These are phyloP conservation scores for Sphaeramia orbicularis DNA, from an alignment of 2,797 vertebrate genomes.

Conservation along the genomic window DNA sequence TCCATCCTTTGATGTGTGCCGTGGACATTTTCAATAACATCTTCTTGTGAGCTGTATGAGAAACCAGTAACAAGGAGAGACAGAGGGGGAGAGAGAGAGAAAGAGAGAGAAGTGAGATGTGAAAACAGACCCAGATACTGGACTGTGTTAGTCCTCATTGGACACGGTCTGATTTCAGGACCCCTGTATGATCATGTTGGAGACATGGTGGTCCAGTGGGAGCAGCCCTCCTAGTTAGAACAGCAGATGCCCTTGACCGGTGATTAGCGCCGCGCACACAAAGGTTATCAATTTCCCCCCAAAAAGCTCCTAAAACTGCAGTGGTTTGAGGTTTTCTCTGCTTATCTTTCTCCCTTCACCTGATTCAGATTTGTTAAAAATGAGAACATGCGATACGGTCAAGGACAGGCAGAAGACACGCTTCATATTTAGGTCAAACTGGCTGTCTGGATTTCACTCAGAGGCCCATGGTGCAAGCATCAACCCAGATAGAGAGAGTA, in stretches of 20 bases:
- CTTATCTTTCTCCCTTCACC: conserved; percentile 18
- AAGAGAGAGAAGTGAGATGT: conserved; percentile 20
- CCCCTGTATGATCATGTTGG: conserved; percentile 40
- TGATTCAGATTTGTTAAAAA: conserved; percentile 52
- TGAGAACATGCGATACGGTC: conserved; percentile 61
- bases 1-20: conserved; percentile 74
- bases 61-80: conserved; percentile 27
- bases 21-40: conserved; percentile 76
- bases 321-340: conserved; percentile 5
- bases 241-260: conserved; percentile 55
- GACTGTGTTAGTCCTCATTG: conserved; percentile 63
- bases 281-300: conserved; percentile 17
- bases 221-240: conserved; percentile 34
- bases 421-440: conserved; percentile 78
- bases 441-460: conserved; percentile 65
- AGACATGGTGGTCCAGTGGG: conserved; percentile 36
- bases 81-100: conserved; percentile 27
- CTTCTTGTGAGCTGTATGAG: conserved; percentile 46
- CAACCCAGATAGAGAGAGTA: conserved; percentile 73
- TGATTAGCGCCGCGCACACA: conserved; percentile 31
- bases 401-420: conserved; percentile 72
- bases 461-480: conserved; percentile 56
- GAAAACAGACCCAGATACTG: conserved; percentile 56
- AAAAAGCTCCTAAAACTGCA: conserved; percentile 2
- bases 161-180: conserved; percentile 45